Base-by-base conservation (phyloP, 2,797 vertebrate genomes). In the Acanthurus tractus region DNA sequence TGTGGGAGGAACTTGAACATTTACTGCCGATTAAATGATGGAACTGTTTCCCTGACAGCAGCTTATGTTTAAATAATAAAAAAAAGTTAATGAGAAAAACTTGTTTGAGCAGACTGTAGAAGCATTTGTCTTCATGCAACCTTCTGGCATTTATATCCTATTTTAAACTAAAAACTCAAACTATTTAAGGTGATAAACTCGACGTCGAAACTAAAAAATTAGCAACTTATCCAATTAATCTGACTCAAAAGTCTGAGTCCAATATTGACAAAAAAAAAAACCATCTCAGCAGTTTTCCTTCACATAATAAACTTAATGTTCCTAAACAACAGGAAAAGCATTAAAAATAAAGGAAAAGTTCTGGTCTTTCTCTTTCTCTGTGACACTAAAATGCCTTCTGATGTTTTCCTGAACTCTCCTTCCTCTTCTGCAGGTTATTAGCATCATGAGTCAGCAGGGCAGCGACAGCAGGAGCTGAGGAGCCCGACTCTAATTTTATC, bases 391-490 rank as follows among this genome's bases (percentile, higher is more conserved):
- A 9, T 5, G 13, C 18, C 23, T 0, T 13, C 15, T 3, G 15
- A 18, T 2, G 2, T 42, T 23, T 55, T 2, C n/a, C 10, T 3
- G 15, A 55, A 42, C 9, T 18, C 45, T 18, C 18, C 63, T n/a
- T 48, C n/a, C 12, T 45, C 63, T 14, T 3, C 57, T 23, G 6
- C 34, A 45, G 62, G 4, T 69, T 23, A 48, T 42, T 29, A 38
- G 22, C 36, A 1, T 20, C 50, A 8, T 75, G 63, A 82, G 29
- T 80, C 76, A 81, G 86, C 80, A 74, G 65, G 67, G 23, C 65
- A 44, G 36, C 52, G 0, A 4, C 6, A 1, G 64, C 50, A 29
- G 34, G 36, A 23, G 25, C 44, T 4, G 54, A 78, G 68, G 40
- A 84, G 68, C 57, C 36, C 0, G 25, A 18, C 80, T 64, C 14